phyloP scores from a whole-genome alignment of 2,113 vertebrate genomes.

The Thermophis baileyi region DNA sequence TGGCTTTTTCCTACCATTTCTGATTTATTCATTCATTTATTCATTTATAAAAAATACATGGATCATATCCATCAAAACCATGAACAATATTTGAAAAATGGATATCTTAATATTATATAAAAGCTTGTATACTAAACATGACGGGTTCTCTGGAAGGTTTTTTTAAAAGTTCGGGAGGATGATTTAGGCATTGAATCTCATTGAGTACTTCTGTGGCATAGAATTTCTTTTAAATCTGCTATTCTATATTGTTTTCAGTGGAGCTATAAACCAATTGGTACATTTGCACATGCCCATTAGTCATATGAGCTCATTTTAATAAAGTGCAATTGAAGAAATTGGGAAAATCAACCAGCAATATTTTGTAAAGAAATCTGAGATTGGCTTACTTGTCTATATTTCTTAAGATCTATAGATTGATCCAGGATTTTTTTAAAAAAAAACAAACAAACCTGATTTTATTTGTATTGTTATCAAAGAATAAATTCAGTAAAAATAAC shows the following conservation, averaged over 20 bases:
- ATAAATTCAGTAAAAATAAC: background rate
- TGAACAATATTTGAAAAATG: background rate
- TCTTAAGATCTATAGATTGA: background rate
- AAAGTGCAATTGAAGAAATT: background rate
- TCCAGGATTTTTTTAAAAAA: background rate
- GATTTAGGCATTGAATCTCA: background rate
- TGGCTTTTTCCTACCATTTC: background rate
- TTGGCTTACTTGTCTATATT: background rate
- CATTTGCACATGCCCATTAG: background rate
- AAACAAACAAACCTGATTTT: background rate
- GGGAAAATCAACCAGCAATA: background rate
- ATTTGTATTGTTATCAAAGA: background rate
- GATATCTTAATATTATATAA: background rate
- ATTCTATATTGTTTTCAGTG: background rate
- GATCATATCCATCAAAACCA: background rate
- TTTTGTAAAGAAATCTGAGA: background rate
- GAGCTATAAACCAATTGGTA: background rate
- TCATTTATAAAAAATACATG: background rate
- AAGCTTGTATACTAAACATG: background rate
- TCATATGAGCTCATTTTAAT: background rate
- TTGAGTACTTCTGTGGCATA: background rate
- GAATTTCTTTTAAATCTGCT: background rate
- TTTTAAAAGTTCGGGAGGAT: background rate
- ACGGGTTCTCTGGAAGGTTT: background rate
- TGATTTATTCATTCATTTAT: background rate